Evolutionary conservation across 30 jellyfish, hydroid and myxozoan genomes (phyloP).

Genomic region (Catostylus mosaicus): DNA sequence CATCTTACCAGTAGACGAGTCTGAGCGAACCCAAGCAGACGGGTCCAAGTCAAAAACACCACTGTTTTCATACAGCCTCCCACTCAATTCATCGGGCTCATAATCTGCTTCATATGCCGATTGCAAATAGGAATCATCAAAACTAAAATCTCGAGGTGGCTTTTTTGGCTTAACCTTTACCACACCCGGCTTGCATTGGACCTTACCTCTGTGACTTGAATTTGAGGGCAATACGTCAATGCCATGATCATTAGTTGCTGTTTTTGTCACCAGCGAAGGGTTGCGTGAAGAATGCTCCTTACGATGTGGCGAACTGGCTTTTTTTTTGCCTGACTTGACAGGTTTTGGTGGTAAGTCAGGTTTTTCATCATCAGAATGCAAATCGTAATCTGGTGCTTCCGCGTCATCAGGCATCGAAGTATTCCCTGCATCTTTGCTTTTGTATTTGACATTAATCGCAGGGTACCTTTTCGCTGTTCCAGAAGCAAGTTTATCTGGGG

Average conservation of each 20-base stretch:
- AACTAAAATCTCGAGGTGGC: conserved; percentile 35
- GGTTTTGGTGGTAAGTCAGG: neutral
- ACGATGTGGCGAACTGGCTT: neutral
- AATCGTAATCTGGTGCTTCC: neutral
- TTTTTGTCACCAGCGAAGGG: too few species aligned
- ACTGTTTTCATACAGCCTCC: conserved; percentile 8
- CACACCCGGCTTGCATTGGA: neutral
- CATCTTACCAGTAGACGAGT: neutral
- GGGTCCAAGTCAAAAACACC: conserved; percentile 46
- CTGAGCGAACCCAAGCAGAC: conserved; percentile 28
- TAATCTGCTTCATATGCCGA: neutral
- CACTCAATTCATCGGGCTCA: neutral
- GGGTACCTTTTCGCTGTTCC: conserved; percentile 50
- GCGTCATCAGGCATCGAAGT: conserved; percentile 4
- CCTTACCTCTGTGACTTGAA: too few species aligned
- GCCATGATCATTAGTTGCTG: neutral
- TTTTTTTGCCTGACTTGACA: neutral
- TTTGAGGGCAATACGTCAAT: neutral
- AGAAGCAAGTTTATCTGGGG: conserved; percentile 51
- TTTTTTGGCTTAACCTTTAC: conserved; percentile 16
- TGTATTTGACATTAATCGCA: conserved; percentile 1
- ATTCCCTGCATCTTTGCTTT: conserved; percentile 7
- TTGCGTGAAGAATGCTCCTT: too few species aligned
- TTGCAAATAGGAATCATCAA: conserved; percentile 8
- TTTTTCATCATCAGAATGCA: neutral